Evolutionary conservation across 2,888 invertebrate species (phyloP).

Genomic region (Drosophila nigricruria): DNA sequence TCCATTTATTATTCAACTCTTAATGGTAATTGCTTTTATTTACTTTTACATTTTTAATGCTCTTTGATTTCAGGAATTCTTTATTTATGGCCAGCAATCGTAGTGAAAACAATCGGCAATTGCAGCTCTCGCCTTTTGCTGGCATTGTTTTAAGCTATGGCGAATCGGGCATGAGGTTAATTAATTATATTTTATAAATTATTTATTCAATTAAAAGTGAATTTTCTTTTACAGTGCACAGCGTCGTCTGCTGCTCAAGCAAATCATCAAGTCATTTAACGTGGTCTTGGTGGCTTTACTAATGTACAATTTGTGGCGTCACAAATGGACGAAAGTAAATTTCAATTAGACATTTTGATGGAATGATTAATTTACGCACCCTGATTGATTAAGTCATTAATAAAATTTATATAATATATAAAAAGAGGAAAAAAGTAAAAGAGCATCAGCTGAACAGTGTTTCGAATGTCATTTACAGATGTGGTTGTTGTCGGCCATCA

Average conservation of each 20-base stretch:
- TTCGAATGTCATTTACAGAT: constrained; percentile 62
- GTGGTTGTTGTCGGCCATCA: constrained; percentile 27
- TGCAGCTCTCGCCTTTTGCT: constrained; percentile 54
- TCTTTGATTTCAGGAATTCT: constrained; percentile 40
- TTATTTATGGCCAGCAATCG: constrained; percentile 27
- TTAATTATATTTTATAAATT: constrained; percentile 1
- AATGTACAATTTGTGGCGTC: constrained; percentile 83
- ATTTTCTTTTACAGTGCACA: constrained; percentile 66
- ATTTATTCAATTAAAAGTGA: constrained; percentile 5
- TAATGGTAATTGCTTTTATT: background rate
- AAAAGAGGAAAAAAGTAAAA: constrained; percentile 11
- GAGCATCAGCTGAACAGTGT: constrained; percentile 24
- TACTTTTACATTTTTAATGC: constrained; percentile 13
- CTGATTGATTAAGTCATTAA: constrained; percentile 74
- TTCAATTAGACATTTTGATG: constrained; percentile 72
- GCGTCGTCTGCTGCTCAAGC: constrained; percentile 76
- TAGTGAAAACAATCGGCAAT: constrained; percentile 16
- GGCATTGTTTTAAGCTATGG: constrained; percentile 58
- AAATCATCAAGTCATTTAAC: constrained; percentile 81
- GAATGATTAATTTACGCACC: constrained; percentile 41
- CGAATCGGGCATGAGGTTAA: constrained; percentile 51
- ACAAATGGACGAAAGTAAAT: constrained; percentile 84
- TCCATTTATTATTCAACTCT: background rate
- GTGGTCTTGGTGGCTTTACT: constrained; percentile 82
- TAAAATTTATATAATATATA: constrained; percentile 32